These are phyloP conservation scores for Campylomormyrus tamandua DNA, from an alignment of 2,113 vertebrate species.

Conservation along the genomic window DNA sequence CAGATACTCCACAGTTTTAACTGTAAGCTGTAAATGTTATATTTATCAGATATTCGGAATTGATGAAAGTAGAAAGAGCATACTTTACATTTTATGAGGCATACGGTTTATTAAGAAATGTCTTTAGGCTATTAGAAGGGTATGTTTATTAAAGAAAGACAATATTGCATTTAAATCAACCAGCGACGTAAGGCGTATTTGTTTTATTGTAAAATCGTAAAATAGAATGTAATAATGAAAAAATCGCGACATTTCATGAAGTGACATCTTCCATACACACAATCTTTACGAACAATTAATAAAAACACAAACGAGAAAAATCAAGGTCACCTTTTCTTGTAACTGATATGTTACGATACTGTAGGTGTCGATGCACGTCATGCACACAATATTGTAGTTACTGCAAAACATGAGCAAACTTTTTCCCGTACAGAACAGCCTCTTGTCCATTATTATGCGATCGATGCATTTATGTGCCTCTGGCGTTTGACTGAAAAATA, in stretches of 20 bases:
- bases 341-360: not conserved
- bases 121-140: not conserved
- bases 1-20: not conserved
- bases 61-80: not conserved
- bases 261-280: not conserved
- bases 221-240: not conserved
- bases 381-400: not conserved
- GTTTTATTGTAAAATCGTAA: not conserved
- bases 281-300: not conserved
- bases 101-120: not conserved
- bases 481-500: not conserved
- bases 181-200: not conserved
- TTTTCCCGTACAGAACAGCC: not conserved
- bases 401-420: not conserved
- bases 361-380: not conserved
- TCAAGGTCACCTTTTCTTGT: constrained; percentile 9
- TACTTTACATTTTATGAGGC: not conserved
- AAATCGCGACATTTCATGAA: not conserved
- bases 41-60: not conserved
- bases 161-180: not conserved
- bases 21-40: not conserved
- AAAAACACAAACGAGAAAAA: not conserved
- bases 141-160: not conserved
- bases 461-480: not conserved
- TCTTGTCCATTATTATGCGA: not conserved